Base-by-base conservation (phyloP, 1,140 invertebrate genomes). In the Matsumurasca onukii region DNA sequence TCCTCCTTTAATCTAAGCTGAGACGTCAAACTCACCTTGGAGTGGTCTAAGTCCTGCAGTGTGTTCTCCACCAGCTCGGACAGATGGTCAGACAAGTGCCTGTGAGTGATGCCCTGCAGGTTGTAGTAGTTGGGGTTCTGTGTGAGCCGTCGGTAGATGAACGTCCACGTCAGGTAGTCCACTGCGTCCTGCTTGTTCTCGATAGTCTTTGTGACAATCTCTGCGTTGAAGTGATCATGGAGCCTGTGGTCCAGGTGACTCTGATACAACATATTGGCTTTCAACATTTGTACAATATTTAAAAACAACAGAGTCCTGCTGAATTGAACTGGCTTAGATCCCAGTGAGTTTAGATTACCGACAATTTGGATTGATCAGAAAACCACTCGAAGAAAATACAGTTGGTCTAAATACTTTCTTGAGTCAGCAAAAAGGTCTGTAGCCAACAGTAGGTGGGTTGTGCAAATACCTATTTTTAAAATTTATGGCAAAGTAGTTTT, bases 61-160 rank as follows among this genome's bases (percentile, higher is more conserved):
- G 98, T 99, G 55, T 89, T 94, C 80, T 99, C 98, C 1, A 99
- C 97, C 39, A 99, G 78, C 82, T 99, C 98, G 0, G 98, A 99
- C 27, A 99, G 82, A 83, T 99, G 96, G 84, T 99, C 98, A 0
- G 97, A 99, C 29, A 99, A 81, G 83, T 99, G 97, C 59, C 92
- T 87, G 82, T 99, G 97, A 0, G 95, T 96, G 1, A 98, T 93
- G 12, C 95, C 95, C 79, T 98, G 96, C 17, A 99, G 81, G 78
- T 98, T 98, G 80, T 99, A 99, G 78, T 99, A 99, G 80, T 99
- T 99, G 9, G 98, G 98, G 84, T 99, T 99, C 81, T 99, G 97
- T 0, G 98, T 98, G 75, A 99, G 88, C 69, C 98, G 81, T 17
- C 97, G 84, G 77, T 99, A 99, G 0, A 99, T 81, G 82, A 99